Evolutionary conservation across 1,140 invertebrate genomes (phyloP).

Genomic region (Scaptomyza hsui): DNA sequence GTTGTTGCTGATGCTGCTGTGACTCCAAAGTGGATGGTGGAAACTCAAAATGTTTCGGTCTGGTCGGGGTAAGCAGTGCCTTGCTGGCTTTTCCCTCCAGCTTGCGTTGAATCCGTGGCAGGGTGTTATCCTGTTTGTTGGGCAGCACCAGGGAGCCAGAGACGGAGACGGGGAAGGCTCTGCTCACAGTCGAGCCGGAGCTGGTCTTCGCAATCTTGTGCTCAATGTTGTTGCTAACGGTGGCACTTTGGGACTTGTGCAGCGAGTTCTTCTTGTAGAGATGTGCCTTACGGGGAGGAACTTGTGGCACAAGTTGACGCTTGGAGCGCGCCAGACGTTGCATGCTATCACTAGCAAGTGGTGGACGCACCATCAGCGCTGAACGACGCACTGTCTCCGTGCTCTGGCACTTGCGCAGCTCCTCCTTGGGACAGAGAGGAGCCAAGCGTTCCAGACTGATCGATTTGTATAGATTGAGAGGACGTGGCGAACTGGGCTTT

Average conservation of each 20-base stretch:
- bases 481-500: constrained; percentile 12
- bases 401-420: constrained; percentile 57
- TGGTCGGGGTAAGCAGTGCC: constrained; percentile 63
- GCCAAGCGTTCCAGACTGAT: constrained; percentile 59
- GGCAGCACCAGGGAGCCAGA: constrained; percentile 38
- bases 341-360: constrained; percentile 74
- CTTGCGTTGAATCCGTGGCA: constrained; percentile 71
- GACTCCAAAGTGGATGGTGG: constrained; percentile 33
- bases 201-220: constrained; percentile 78
- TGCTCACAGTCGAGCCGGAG: constrained; percentile 62
- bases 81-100: constrained; percentile 52
- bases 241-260: constrained; percentile 69
- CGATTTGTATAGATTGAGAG: constrained; percentile 55
- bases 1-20: neutral
- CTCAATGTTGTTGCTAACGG: constrained; percentile 67
- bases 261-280: constrained; percentile 72
- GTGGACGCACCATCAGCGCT: constrained; percentile 39
- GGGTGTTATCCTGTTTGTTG: constrained; percentile 66
- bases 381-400: constrained; percentile 35
- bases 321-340: constrained; percentile 45
- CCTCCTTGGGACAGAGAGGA: constrained; percentile 20
- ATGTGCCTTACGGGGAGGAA: constrained; percentile 57
- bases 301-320: constrained; percentile 42
- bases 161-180: neutral
- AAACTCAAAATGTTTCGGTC: constrained; percentile 72